Evolutionary conservation across 92 coral and sea anemone genomes (phyloP).

Genomic region (Ricordea florida): DNA sequence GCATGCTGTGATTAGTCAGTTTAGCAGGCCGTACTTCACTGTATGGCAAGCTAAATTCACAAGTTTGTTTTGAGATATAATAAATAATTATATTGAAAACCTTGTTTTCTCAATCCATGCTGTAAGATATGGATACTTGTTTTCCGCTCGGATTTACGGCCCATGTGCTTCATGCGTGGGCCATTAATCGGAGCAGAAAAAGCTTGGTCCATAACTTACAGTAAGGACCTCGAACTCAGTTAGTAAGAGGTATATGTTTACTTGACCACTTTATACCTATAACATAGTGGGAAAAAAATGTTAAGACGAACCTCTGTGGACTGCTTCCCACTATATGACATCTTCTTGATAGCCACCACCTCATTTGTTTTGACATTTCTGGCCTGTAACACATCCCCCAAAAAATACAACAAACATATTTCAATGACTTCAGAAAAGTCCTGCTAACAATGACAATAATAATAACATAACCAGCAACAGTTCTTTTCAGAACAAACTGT

Average conservation of each 20-base stretch:
- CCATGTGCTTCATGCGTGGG: too few relatives aligned
- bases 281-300: background rate
- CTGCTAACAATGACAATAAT: background rate
- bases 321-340: constrained; percentile 98
- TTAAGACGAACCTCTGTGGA: constrained; percentile 77
- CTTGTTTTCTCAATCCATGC: too few relatives aligned
- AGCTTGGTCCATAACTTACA: too few relatives aligned
- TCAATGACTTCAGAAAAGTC: background rate
- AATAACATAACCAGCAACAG: background rate
- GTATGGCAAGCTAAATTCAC: too few relatives aligned
- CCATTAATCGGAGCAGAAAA: too few relatives aligned
- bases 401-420: background rate
- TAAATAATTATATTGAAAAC: background rate
- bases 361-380: constrained; percentile 94
- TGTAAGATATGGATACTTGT: too few relatives aligned
- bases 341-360: constrained; percentile 98
- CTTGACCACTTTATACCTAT: too few relatives aligned
- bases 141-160: too few relatives aligned
- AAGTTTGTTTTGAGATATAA: background rate
- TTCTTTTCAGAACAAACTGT: background rate
- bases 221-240: too few relatives aligned
- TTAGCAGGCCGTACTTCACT: too few relatives aligned
- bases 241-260: too few relatives aligned
- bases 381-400: constrained; percentile 53
- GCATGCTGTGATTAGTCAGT: too few relatives aligned